These are phyloP conservation scores for Rhagologus leucostigma DNA, from an alignment of 2,113 vertebrate species.

Conservation along the genomic window DNA sequence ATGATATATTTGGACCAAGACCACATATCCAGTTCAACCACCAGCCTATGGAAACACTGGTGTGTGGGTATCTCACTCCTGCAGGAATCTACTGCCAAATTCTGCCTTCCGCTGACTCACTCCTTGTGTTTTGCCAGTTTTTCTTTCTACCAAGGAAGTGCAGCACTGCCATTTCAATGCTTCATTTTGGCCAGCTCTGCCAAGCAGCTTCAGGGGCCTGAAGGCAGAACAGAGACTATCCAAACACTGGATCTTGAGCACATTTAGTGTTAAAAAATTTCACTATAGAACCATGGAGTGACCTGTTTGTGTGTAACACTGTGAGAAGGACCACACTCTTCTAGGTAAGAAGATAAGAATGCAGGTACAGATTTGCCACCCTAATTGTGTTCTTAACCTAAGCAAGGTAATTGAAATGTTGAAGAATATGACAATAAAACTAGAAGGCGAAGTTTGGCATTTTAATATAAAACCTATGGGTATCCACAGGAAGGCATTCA, in stretches of 20 bases:
- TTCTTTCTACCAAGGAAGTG: background rate
- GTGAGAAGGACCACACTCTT: background rate
- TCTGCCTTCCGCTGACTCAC: background rate
- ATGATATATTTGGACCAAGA: background rate
- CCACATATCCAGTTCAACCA: background rate
- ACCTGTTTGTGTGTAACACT: background rate
- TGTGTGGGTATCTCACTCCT: background rate
- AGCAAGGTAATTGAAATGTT: background rate
- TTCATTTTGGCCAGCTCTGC: background rate
- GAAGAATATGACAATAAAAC: background rate
- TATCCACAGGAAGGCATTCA: constrained; percentile 41
- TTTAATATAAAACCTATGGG: background rate
- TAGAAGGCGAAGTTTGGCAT: background rate
- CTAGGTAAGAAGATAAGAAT: background rate
- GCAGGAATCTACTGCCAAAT: background rate
- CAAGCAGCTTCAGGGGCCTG: background rate
- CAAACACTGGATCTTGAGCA: background rate
- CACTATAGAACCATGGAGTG: background rate
- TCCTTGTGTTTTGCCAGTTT: background rate
- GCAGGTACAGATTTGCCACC: background rate
- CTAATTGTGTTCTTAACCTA: background rate
- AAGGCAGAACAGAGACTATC: background rate
- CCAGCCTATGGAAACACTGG: background rate
- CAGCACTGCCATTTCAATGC: background rate
- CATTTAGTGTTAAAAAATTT: background rate